These are phyloP conservation scores for Florisuga fusca DNA, from an alignment of 2,797 vertebrate genomes.

Conservation along the genomic window DNA sequence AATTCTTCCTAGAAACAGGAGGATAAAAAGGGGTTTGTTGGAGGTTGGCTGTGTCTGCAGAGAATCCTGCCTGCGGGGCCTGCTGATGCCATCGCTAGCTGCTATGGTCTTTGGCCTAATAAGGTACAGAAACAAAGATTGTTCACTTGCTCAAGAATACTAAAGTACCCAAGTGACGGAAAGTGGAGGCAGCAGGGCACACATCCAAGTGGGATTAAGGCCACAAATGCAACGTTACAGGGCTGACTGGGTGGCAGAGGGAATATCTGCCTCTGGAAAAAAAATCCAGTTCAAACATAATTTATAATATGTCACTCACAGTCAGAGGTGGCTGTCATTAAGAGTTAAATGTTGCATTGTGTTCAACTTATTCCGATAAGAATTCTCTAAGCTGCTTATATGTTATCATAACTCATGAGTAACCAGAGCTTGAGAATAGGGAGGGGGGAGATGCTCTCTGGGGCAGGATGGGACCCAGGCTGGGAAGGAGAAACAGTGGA, in stretches of 20 bases:
- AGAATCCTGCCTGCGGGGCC: constrained; percentile 84
- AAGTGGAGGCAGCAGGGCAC: constrained; percentile 77
- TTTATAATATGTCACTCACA: constrained; percentile 75
- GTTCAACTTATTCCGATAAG: constrained; percentile 61
- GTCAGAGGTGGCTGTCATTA: constrained; percentile 74
- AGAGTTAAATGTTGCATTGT: constrained; percentile 68
- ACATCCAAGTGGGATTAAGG: constrained; percentile 81
- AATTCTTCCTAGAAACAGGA: constrained; percentile 85
- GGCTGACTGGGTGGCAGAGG: constrained; percentile 73
- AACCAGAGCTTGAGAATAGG: not conserved
- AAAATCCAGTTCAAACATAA: constrained; percentile 70
- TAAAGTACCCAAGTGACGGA: constrained; percentile 72
- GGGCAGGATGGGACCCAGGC: not conserved
- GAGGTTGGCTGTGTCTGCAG: constrained; percentile 82
- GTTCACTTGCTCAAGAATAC: constrained; percentile 81
- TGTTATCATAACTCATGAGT: constrained; percentile 61
- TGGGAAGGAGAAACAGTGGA: not conserved
- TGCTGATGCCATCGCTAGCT: constrained; percentile 81
- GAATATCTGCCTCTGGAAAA: constrained; percentile 62
- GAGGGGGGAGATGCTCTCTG: not conserved
- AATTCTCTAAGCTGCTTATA: constrained; percentile 72
- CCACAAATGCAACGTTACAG: constrained; percentile 74
- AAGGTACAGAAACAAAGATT: constrained; percentile 86
- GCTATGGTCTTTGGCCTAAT: constrained; percentile 82
- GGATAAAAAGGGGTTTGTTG: constrained; percentile 88